Evolutionary conservation across 1,140 invertebrate species (phyloP), one percentile per base, ranked within the genome.

Genomic region (Mamestra configurata): DNA sequence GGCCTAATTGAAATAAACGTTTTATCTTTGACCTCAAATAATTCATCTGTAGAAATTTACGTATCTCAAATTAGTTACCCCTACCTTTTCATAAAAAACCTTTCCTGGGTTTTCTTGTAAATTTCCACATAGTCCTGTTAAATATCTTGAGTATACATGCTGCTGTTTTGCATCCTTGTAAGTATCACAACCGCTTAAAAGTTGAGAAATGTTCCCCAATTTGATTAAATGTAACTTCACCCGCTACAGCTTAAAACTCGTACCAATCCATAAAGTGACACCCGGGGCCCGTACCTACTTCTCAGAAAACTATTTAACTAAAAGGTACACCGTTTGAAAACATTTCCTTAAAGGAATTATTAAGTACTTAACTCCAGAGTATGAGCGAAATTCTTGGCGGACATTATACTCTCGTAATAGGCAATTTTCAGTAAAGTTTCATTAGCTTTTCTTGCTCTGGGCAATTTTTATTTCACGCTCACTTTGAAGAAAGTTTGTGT

Each of bases 311-410:
- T 84, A 81, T 84, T 84, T 88, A 88, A 86, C 85, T 89, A 88
- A 88, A 89, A 88, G 89, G 87, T 85, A 89, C 80, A 86, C 81
- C 84, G 88, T 83, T 86, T 88, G 81, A 85, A 88, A 90, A 90
- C 86, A 87, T 90, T 88, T 83, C 82, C 86, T 88, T 85, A 83
- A 78, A 85, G 84, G 83, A 90, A 88, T 89, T 89, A 90, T 88
- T 86, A 89, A 89, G 81, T 84, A 87, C 82, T 88, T 86, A 87
- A 81, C 79, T 75, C 51, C 72, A 68, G 46, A 86, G 80, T 86
- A 84, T 83, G 73, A 83, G 70, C 70, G 80, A 83, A 75, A 75
- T 75, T 68, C 57, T 80, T 83, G 79, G 80, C 86, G 84, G 83
- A 86, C 84, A 85, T 85, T 79, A 79, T 79, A 81, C 80, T 59